These are phyloP conservation scores for Otocyon megalotis DNA, from an alignment of 2,113 vertebrate species.

Conservation along the genomic window DNA sequence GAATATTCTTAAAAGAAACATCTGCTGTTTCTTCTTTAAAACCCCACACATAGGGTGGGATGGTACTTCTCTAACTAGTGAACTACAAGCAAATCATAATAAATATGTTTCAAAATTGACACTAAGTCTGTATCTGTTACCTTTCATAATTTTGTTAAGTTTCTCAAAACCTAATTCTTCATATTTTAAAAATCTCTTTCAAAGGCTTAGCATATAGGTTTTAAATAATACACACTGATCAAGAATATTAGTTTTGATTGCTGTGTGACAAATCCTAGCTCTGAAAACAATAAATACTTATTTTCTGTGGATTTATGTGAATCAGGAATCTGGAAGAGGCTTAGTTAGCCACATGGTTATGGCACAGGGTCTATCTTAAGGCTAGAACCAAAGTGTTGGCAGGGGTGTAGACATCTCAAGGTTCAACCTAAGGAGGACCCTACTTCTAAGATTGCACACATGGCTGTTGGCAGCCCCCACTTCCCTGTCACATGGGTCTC, in stretches of 20 bases:
- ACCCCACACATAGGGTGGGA: neutral
- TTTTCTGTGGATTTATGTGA: neutral
- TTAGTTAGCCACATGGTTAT: neutral
- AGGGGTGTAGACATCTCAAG: neutral
- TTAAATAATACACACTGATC: neutral
- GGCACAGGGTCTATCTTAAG: neutral
- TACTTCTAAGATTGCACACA: neutral
- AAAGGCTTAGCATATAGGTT: neutral
- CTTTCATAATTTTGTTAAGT: neutral
- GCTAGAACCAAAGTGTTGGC: neutral
- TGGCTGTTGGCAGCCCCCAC: neutral
- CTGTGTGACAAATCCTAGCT: neutral
- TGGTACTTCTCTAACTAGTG: neutral
- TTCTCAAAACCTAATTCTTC: neutral
- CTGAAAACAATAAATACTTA: neutral
- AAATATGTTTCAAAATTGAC: neutral
- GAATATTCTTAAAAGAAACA: slow-evolving; percentile 23
- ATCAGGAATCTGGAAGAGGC: neutral
- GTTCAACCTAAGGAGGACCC: neutral
- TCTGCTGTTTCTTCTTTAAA: neutral
- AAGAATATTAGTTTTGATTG: neutral
- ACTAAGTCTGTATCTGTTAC: neutral
- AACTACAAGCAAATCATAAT: neutral
- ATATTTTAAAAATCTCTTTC: neutral
- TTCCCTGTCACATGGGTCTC: too few species aligned